These are phyloP conservation scores for Sitodiplosis mosellana DNA, from an alignment of 1,140 invertebrate species.

Conservation along the genomic window DNA sequence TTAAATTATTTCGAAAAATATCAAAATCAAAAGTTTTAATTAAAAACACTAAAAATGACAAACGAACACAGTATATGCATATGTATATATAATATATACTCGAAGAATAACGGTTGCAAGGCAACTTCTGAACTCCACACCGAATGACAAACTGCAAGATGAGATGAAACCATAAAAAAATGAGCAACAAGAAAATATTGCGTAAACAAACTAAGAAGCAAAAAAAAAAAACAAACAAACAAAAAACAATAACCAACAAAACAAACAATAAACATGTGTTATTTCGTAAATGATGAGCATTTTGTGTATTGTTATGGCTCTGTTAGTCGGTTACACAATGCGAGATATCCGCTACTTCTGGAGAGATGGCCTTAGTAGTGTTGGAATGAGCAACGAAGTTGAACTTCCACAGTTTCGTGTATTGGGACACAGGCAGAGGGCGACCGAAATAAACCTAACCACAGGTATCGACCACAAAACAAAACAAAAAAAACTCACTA, in stretches of 20 bases:
- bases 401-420: conserved; percentile 89
- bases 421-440: conserved; percentile 77
- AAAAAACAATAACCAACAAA: no score
- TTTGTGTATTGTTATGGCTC: conserved; percentile 29
- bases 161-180: conserved; percentile 1
- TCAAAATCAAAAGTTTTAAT: neutral
- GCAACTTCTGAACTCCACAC: no score
- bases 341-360: conserved; percentile 94
- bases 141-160: no score
- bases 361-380: conserved; percentile 71
- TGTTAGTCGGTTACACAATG: conserved; percentile 88
- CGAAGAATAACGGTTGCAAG: neutral
- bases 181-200: conserved; percentile 1
- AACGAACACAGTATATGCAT: neutral
- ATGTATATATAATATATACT: no score
- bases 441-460: conserved; percentile 77
- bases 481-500: neutral
- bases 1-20: no score
- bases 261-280: neutral
- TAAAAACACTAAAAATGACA: conserved; percentile 1
- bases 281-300: conserved; percentile 29
- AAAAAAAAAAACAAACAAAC: no score
- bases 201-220: neutral
- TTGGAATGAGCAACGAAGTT: conserved; percentile 79
- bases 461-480: conserved; percentile 57